These are phyloP conservation scores for Strigamia transsilvanica DNA, from an alignment of 2,888 invertebrate genomes.

Conservation along the genomic window DNA sequence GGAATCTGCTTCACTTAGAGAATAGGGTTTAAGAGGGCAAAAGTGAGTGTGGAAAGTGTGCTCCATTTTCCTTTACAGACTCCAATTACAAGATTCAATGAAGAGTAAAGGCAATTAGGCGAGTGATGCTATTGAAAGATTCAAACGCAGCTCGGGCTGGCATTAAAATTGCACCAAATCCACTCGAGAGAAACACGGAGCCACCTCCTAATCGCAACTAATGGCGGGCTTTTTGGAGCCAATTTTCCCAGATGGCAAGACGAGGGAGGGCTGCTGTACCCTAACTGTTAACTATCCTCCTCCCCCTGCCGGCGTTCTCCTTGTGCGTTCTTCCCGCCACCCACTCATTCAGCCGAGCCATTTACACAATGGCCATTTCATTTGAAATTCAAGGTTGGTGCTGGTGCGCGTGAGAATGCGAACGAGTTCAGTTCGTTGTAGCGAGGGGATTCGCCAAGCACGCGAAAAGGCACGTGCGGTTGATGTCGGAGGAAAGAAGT, in stretches of 20 bases:
- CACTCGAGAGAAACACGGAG: constrained; percentile 46
- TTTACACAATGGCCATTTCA: constrained; percentile 49
- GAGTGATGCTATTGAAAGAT: constrained; percentile 50
- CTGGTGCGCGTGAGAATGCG: constrained; percentile 41
- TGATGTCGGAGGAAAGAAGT: constrained; percentile 27
- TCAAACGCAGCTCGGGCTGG: constrained; percentile 44
- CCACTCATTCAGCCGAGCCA: constrained; percentile 45
- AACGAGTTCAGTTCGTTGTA: constrained; percentile 21
- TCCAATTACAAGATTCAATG: constrained; percentile 50
- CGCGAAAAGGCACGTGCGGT: constrained; percentile 47
- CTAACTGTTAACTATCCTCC: constrained; percentile 43
- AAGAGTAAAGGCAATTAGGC: constrained; percentile 50
- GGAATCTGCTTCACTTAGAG: constrained; percentile 46
- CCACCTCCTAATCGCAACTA: constrained; percentile 48
- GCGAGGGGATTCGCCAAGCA: constrained; percentile 41
- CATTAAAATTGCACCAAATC: constrained; percentile 51
- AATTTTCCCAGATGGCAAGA: constrained; percentile 50
- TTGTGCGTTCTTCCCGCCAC: constrained; percentile 27
- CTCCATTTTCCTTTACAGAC: constrained; percentile 48
- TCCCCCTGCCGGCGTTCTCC: neutral
- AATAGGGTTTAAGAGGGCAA: constrained; percentile 42
- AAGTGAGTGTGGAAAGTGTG: constrained; percentile 48
- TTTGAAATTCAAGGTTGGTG: constrained; percentile 49
- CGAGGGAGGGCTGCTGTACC: constrained; percentile 31
- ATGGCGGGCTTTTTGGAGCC: constrained; percentile 51